Evolutionary conservation across 2,888 invertebrate species (phyloP).

Genomic region (Sycophila texana): DNA sequence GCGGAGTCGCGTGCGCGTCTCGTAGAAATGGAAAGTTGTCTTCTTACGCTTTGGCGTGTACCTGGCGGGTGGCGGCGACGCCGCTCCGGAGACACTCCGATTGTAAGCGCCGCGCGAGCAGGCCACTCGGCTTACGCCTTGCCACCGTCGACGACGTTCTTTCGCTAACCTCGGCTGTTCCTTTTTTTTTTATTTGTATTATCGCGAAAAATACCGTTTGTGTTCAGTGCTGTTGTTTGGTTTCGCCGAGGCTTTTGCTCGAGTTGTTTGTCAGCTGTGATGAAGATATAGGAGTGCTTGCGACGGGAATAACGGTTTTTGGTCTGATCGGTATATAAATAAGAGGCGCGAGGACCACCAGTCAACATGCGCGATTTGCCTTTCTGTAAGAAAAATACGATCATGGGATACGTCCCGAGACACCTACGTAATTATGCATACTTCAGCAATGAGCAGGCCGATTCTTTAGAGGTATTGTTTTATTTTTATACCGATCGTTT

Average conservation of each 20-base stretch:
- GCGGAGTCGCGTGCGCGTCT: slow-evolving; percentile 54
- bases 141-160: background rate
- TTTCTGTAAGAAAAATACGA: slow-evolving; percentile 37
- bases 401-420: slow-evolving; percentile 4
- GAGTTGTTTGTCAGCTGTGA: too few species aligned
- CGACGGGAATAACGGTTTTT: too few species aligned
- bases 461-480: slow-evolving; percentile 31
- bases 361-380: slow-evolving; percentile 51
- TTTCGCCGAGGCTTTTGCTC: background rate
- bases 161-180: background rate
- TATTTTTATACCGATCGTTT: background rate
- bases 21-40: slow-evolving; percentile 71
- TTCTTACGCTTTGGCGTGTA: slow-evolving; percentile 57
- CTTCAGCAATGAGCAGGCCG: slow-evolving; percentile 3
- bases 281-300: too few species aligned
- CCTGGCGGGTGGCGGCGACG: slow-evolving; percentile 28
- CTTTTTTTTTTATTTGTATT: background rate
- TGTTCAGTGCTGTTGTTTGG: background rate
- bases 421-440: background rate
- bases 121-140: background rate
- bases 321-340: background rate
- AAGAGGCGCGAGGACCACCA: background rate
- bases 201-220: background rate
- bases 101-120: slow-evolving; percentile 2
- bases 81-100: slow-evolving; percentile 30